phyloP scores from a whole-genome alignment of 1,140 invertebrate species.

The Rhyacophila brunnea region DNA sequence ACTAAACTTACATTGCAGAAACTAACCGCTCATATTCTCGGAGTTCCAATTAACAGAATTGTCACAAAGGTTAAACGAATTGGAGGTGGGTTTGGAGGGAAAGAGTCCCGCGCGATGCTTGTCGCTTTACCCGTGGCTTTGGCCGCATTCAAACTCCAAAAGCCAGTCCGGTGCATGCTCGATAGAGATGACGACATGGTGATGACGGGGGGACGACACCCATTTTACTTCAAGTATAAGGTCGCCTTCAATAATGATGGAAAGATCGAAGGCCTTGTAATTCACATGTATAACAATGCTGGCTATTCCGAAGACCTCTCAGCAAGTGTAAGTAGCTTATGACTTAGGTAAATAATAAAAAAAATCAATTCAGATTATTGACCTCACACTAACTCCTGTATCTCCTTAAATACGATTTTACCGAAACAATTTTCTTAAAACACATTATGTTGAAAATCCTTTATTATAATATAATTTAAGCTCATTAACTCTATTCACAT shows the following conservation, averaged over 20 bases:
- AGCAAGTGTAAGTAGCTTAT: conserved; percentile 67
- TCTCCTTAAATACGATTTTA: too few species aligned
- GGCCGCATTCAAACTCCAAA: conserved; percentile 68
- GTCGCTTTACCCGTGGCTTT: conserved; percentile 67
- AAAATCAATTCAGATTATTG: too few species aligned
- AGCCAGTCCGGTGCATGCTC: conserved; percentile 83
- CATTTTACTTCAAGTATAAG: conserved; percentile 86
- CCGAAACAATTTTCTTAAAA: too few species aligned
- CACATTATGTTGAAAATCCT: too few species aligned
- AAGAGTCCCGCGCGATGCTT: conserved; percentile 74
- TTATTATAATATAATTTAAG: too few species aligned
- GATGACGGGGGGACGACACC: conserved; percentile 83
- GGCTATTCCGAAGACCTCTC: conserved; percentile 87
- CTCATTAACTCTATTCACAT: too few species aligned
- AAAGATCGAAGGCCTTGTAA: conserved; percentile 67
- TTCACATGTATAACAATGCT: conserved; percentile 79
- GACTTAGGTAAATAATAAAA: too few species aligned
- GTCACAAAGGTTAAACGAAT: conserved; percentile 79
- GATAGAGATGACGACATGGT: conserved; percentile 95
- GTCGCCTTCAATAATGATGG: conserved; percentile 76
- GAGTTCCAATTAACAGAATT: conserved; percentile 75
- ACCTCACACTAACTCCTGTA: too few species aligned
- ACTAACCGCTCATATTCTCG: conserved; percentile 69
- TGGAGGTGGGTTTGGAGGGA: conserved; percentile 95
- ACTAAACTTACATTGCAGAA: too few species aligned